Conservation (phyloP, 2,113 vertebrate genomes). For the Carlito syrichta region DNA sequence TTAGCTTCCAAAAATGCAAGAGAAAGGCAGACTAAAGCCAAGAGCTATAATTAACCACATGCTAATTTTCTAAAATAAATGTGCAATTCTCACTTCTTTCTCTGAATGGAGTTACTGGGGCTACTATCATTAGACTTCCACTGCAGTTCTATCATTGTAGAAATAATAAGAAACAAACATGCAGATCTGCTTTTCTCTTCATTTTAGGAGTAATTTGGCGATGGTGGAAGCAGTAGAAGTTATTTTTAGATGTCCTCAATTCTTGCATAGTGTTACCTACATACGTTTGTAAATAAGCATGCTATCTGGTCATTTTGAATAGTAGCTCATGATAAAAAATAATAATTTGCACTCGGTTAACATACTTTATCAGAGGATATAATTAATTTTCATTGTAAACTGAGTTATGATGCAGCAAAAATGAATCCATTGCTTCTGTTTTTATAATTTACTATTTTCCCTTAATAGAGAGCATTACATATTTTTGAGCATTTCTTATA, state of each 20-base stretch:
- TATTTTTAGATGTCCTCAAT: slow-evolving; percentile 55
- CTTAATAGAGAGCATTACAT: not conserved
- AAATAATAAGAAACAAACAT: slow-evolving; percentile 64
- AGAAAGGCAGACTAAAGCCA: slow-evolving; percentile 71
- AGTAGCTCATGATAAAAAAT: slow-evolving; percentile 9
- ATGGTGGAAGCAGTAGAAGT: slow-evolving; percentile 17
- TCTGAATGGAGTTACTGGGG: slow-evolving; percentile 66
- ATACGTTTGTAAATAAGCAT: slow-evolving; percentile 28
- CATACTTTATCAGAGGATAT: not conserved
- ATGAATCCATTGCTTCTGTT: not conserved
- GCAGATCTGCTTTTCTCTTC: slow-evolving; percentile 50
- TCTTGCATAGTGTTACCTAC: not conserved
- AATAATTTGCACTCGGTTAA: slow-evolving; percentile 8
- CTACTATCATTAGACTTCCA: slow-evolving; percentile 74
- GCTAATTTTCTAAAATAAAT: slow-evolving; percentile 81
- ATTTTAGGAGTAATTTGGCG: slow-evolving; percentile 44
- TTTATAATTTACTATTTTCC: slow-evolving; percentile 15
- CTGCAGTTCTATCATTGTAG: slow-evolving; percentile 52
- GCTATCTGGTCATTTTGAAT: slow-evolving; percentile 9
- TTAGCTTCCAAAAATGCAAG: slow-evolving; percentile 62
- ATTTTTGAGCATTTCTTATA: not conserved
- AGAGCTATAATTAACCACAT: slow-evolving; percentile 79
- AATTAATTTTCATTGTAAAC: not conserved
- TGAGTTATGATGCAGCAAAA: not conserved
- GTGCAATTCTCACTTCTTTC: slow-evolving; percentile 73